Evolutionary conservation across 1,140 invertebrate genomes (phyloP).

Genomic region (Vanessa tameamea): DNA sequence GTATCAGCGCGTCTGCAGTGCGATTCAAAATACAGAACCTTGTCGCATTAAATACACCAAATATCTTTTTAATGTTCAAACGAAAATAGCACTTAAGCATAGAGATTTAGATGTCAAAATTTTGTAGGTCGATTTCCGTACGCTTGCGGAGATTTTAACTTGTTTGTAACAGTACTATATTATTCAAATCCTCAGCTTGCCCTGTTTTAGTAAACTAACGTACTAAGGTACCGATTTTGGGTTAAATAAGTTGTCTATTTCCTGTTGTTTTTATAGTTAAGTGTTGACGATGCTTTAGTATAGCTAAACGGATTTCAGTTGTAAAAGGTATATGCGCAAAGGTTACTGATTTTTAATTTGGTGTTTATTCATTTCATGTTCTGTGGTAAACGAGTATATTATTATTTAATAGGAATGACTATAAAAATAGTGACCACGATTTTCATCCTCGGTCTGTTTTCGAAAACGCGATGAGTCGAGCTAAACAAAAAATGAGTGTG

Average conservation of each 20-base stretch:
- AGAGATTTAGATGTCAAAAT: not conserved
- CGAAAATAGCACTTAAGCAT: not conserved
- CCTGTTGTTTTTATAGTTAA: not conserved
- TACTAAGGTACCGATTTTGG: not conserved
- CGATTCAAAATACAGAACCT: slow-evolving; percentile 13
- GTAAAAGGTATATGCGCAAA: too few relatives aligned
- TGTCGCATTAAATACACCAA: slow-evolving; percentile 4
- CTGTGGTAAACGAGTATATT: too few relatives aligned
- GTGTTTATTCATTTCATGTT: too few relatives aligned
- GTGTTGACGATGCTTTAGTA: not conserved
- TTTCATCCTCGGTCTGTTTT: too few relatives aligned
- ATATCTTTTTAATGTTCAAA: not conserved
- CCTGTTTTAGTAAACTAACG: not conserved
- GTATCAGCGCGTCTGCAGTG: slow-evolving; percentile 14
- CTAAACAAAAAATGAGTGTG: too few relatives aligned
- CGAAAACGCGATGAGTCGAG: too few relatives aligned
- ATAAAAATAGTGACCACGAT: too few relatives aligned
- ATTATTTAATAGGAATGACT: too few relatives aligned
- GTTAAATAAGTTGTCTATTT: not conserved
- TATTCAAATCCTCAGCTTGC: not conserved
- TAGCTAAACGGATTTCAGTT: not conserved
- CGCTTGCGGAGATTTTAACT: slow-evolving; percentile 2
- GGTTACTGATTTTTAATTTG: too few relatives aligned
- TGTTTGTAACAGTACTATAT: slow-evolving; percentile 7
- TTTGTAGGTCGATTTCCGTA: not conserved